phyloP scores from a whole-genome alignment of 1,140 invertebrate species.

The Zaprionus vittiger region DNA sequence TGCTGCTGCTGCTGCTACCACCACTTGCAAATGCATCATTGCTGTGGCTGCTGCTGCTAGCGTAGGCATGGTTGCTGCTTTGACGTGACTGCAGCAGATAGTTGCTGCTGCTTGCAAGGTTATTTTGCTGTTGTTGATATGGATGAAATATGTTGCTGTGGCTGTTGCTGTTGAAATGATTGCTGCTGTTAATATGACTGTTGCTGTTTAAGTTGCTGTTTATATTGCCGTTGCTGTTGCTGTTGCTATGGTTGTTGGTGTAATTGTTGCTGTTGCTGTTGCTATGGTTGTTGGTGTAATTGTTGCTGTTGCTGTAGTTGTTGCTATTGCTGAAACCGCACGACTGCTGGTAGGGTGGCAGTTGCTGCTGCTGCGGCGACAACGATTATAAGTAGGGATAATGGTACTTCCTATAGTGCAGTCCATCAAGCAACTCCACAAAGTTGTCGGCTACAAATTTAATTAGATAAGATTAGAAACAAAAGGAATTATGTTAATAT shows the following conservation, averaged over 20 bases:
- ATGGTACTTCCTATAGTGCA: conserved; percentile 83
- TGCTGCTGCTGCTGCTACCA: conserved; percentile 18
- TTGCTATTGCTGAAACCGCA: conserved; percentile 53
- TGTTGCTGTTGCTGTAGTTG: conserved; percentile 44
- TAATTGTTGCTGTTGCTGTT: conserved; percentile 49
- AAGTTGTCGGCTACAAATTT: conserved; percentile 71
- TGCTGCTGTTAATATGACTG: conserved; percentile 26
- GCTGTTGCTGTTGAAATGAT: conserved; percentile 21
- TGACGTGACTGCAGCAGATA: background rate
- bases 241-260: conserved; percentile 41
- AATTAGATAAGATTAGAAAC: conserved; percentile 15
- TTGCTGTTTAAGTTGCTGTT: conserved; percentile 19
- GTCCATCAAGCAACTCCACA: conserved; percentile 79
- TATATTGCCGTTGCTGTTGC: conserved; percentile 15
- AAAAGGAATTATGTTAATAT: conserved; percentile 8
- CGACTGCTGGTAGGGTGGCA: conserved; percentile 71
- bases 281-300: conserved; percentile 44
- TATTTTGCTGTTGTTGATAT: conserved; percentile 37
- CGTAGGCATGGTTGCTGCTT: conserved; percentile 1
- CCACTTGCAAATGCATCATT: conserved; percentile 5
- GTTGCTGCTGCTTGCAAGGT: conserved; percentile 13
- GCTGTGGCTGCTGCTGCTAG: conserved; percentile 14
- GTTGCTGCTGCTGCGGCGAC: conserved; percentile 77
- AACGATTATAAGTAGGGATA: conserved; percentile 84
- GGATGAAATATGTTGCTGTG: conserved; percentile 32